Evolutionary conservation across 2,888 invertebrate species (phyloP), one percentile per base, ranked within the genome.

Genomic region (Buathra laborator): DNA sequence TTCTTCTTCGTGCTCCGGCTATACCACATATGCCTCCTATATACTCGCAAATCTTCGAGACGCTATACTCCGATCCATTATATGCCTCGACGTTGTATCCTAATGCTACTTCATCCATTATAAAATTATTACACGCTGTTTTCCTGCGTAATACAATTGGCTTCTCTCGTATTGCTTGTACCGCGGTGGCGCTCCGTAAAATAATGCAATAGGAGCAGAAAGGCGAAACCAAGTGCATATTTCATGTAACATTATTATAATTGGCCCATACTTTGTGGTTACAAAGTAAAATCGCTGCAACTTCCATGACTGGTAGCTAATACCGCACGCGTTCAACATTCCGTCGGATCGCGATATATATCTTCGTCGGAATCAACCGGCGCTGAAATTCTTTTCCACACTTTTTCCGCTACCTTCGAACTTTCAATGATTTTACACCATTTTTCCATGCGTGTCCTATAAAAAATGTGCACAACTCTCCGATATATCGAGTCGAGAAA

Each of bases 201-300:
- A 12, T 48, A 48, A 48, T 48, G 10, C 14, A 62, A 32, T 62
- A 12, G 10, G n/a, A 32, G n/a, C 62, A 29, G 29, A 14, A 4
- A 29, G 62, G 29, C 4, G 2, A 24, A 29, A 32, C 62, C n/a
- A 29, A 3, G 29, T 29, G 62, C n/a, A 32, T n/a, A 14, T 44
- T 14, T 44, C 16, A 51, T 46, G 24, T 24, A 77, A 66, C 53
- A 77, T 77, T 77, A 43, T 72, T 72, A 5, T 56, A 56, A 53
- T 72, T 19, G 43, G 43, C 56, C 5, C 29, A 19, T 72, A 72
- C 43, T 14, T 24, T 56, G 12, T 10, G n/a, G 12, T 7, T 44
- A 72, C 56, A 72, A 56, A 24, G 71, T 72, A 72, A 16, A 24
- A 56, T 16, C 5, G 19, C 32, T 46, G 6, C 46, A 19, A 7